These are phyloP conservation scores for Drosophila tsacasi DNA, from an alignment of 1,140 invertebrate species.

Conservation along the genomic window DNA sequence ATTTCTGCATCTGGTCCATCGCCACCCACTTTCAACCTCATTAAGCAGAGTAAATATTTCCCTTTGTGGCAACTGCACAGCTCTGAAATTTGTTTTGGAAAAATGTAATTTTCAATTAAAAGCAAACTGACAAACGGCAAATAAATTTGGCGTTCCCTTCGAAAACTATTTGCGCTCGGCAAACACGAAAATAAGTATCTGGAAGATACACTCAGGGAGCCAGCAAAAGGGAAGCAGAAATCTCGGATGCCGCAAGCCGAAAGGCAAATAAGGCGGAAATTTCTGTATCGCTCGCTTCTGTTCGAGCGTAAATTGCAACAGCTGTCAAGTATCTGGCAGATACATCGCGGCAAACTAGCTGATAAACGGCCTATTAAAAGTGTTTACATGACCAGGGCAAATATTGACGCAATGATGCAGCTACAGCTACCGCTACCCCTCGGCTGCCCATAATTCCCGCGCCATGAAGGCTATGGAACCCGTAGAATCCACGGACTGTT, in stretches of 20 bases:
- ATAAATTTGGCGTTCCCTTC: constrained; percentile 43
- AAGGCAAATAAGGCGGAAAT: constrained; percentile 54
- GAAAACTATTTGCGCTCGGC: constrained; percentile 66
- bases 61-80: neutral
- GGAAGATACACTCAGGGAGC: constrained; percentile 56
- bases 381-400: constrained; percentile 78
- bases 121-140: constrained; percentile 54
- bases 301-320: constrained; percentile 82
- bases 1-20: constrained; percentile 6
- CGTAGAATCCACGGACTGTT: constrained; percentile 10
- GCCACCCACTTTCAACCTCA: constrained; percentile 63
- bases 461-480: neutral
- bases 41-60: constrained; percentile 62
- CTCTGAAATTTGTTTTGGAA: constrained; percentile 21
- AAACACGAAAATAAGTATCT: constrained; percentile 63
- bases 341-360: constrained; percentile 62
- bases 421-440: constrained; percentile 4
- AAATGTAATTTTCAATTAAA: constrained; percentile 68
- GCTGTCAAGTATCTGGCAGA: constrained; percentile 73
- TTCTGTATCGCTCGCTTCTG: constrained; percentile 45
- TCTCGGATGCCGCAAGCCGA: constrained; percentile 55
- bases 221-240: constrained; percentile 13
- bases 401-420: constrained; percentile 77
- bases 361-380: constrained; percentile 79
- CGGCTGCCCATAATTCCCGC: constrained; percentile 7